A percentile compares a stretch with the other conserved stretches of the same genome.
Conservation (phyloP, 2,113 vertebrate genomes). For the Sus scrofa region DNA sequence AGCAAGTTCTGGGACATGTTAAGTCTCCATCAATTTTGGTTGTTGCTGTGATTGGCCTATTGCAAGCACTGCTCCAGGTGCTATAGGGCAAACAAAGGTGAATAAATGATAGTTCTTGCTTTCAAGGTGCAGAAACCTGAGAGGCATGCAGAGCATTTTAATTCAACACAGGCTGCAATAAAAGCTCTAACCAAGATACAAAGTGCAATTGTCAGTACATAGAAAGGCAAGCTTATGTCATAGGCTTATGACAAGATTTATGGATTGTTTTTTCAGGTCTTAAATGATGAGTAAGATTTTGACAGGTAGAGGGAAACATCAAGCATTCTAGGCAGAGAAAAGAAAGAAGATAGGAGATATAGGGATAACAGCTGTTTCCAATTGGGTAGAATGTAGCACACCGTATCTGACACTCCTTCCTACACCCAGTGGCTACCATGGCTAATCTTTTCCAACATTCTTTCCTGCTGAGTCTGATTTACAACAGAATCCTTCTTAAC, state of each 20-base stretch:
- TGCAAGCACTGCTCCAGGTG: not conserved
- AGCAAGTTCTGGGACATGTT: not conserved
- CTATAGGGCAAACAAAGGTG: not conserved
- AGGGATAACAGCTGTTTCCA: not conserved
- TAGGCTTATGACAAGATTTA: not conserved
- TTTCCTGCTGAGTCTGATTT: not conserved
- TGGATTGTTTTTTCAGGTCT: not conserved
- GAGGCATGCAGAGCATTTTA: not conserved
- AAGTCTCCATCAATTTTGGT: not conserved
- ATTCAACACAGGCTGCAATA: not conserved
- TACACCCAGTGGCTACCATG: no score
- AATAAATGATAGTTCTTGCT: not conserved
- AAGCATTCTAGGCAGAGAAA: not conserved
- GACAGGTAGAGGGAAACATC: not conserved
- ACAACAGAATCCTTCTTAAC: not conserved
- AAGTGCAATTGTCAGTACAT: not conserved
- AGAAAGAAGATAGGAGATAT: not conserved
- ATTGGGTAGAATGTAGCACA: not conserved
- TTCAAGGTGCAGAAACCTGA: not conserved
- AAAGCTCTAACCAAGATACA: not conserved
- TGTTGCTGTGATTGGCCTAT: not conserved
- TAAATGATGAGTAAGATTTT: not conserved
- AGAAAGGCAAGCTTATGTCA: not conserved
- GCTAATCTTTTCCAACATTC: not conserved
- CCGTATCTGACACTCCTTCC: not conserved